A percentile compares a stretch with the other conserved stretches of the same genome.
Conservation (phyloP, 2,888 invertebrate species). For the Rhamnusium bicolor region DNA sequence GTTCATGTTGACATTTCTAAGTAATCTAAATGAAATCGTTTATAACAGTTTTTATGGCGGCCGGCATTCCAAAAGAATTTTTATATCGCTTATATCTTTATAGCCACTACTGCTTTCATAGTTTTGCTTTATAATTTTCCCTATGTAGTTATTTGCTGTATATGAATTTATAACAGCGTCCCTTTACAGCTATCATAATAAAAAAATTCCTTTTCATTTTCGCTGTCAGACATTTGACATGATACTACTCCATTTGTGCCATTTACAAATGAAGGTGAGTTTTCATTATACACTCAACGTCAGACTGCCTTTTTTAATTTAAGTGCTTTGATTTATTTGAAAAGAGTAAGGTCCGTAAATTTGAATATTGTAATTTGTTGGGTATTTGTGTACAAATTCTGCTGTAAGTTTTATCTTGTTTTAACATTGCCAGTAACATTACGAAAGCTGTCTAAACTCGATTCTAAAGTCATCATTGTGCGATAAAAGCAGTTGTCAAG, state of each 20-base stretch:
- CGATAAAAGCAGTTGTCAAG: too few species aligned
- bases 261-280: background rate
- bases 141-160: background rate
- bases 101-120: background rate
- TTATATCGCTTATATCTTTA: slow-evolving; percentile 6
- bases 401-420: background rate
- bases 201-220: slow-evolving; percentile 2
- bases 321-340: background rate
- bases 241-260: background rate
- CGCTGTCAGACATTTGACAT: slow-evolving; percentile 24
- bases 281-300: background rate
- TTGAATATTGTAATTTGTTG: background rate
- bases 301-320: background rate
- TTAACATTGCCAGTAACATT: too few species aligned
- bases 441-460: too few species aligned
- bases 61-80: background rate
- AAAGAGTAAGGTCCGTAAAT: background rate
- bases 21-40: slow-evolving; percentile 8
- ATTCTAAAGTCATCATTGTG: too few species aligned
- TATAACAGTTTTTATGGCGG: background rate
- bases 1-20: background rate
- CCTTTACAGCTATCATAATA: background rate
- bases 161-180: background rate
- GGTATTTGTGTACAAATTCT: background rate
- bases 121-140: slow-evolving; percentile 4